A percentile compares a stretch with the other conserved stretches of the same genome.
phyloP scores from a whole-genome alignment of 2,113 vertebrate genomes.

The Hyaena hyaena region DNA sequence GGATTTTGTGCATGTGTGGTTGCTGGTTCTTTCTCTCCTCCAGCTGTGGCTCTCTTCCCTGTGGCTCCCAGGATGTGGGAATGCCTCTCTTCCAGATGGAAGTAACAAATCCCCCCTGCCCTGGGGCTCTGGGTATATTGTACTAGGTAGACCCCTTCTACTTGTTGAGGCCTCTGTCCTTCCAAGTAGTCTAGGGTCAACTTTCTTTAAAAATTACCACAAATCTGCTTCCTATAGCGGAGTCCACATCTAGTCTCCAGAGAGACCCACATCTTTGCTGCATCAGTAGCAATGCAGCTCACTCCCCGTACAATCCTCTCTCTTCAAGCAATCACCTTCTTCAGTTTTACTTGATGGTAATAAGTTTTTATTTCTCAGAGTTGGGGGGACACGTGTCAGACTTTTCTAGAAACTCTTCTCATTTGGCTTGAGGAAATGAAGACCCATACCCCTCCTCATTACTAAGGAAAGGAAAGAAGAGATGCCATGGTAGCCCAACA shows the following conservation, averaged over 20 bases:
- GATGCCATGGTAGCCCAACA: background rate
- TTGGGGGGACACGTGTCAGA: background rate
- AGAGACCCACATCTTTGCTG: background rate
- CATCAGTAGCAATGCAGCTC: background rate
- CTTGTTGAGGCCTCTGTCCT: background rate
- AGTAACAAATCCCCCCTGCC: background rate
- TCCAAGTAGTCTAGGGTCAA: background rate
- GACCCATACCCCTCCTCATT: background rate
- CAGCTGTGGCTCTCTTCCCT: background rate
- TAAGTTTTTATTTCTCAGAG: background rate
- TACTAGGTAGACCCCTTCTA: background rate
- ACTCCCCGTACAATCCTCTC: fast-evolving
- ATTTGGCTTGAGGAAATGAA: background rate
- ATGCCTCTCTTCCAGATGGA: background rate
- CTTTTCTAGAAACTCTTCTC: background rate
- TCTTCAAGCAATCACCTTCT: background rate
- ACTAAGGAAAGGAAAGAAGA: background rate
- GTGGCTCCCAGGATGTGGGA: background rate
- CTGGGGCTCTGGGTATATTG: background rate
- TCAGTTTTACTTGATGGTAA: background rate
- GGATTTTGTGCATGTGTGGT: background rate
- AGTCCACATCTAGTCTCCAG: background rate
- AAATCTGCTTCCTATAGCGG: background rate
- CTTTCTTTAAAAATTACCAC: background rate
- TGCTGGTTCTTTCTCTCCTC: background rate